Percentiles rank a stretch among this genome's conserved stretches.
Conservation (phyloP, 2,888 invertebrate species). For the Alitta virens region DNA sequence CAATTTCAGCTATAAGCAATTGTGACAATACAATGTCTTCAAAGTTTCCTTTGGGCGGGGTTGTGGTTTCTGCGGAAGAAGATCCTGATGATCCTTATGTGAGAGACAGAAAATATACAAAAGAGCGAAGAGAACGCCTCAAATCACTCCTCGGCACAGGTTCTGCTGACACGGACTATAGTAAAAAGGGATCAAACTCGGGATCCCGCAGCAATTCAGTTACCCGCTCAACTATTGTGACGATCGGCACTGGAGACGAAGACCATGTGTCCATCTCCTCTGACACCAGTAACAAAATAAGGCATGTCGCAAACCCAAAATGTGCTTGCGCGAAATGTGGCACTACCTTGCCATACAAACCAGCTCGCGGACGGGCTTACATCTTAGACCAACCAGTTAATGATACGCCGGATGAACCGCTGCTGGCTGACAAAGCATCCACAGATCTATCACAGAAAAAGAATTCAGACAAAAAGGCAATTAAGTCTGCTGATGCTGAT, state of each 20-base stretch:
- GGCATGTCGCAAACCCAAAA: neutral
- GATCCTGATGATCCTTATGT: slow-evolving; percentile 1
- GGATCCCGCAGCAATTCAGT: neutral
- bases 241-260: neutral
- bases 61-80: neutral
- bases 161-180: neutral
- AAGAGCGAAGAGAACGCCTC: neutral
- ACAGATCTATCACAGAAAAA: too few relatives aligned
- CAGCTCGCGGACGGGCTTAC: neutral
- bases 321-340: neutral
- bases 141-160: neutral
- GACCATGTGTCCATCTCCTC: neutral
- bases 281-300: neutral
- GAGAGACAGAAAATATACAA: neutral
- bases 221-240: neutral
- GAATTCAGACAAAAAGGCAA: too few relatives aligned
- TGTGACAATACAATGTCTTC: too few relatives aligned
- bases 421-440: neutral
- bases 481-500: too few relatives aligned
- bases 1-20: too few relatives aligned
- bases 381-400: neutral
- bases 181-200: neutral
- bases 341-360: neutral
- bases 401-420: neutral
- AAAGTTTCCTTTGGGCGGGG: too few relatives aligned